These are phyloP conservation scores for Machimus atricapillus DNA, from an alignment of 2,888 invertebrate species.

Conservation along the genomic window DNA sequence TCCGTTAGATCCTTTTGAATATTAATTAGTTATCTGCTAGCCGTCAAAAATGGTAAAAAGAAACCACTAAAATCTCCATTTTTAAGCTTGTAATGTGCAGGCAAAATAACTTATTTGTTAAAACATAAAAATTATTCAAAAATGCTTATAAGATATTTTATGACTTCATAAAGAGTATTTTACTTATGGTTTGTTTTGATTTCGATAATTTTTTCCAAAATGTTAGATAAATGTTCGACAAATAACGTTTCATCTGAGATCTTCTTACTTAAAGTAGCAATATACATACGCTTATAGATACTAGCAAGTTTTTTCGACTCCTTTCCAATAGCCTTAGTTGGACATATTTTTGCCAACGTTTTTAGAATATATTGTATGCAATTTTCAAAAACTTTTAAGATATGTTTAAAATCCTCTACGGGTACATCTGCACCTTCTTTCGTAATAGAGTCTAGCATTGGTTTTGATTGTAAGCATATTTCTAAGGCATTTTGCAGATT, in stretches of 20 bases:
- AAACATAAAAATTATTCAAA: constrained; percentile 8
- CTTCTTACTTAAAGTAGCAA: constrained; percentile 59
- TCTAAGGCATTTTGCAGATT: constrained; percentile 56
- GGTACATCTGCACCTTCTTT: constrained; percentile 8
- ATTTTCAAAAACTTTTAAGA: constrained; percentile 68
- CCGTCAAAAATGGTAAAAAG: not conserved
- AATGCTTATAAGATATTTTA: not conserved
- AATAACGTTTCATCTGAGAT: constrained; percentile 50
- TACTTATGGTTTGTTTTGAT: not conserved
- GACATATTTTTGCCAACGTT: constrained; percentile 69
- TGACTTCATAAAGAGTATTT: not conserved
- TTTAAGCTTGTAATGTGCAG: not conserved
- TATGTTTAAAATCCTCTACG: constrained; percentile 53
- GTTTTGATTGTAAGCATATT: constrained; percentile 53
- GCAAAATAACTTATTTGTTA: constrained; percentile 28
- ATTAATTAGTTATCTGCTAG: too few species aligned
- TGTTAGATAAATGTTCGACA: constrained; percentile 54
- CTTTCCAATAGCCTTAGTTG: constrained; percentile 54
- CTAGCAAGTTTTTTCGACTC: constrained; percentile 57
- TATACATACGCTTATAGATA: constrained; percentile 60
- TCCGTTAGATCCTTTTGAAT: too few species aligned
- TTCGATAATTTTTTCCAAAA: constrained; percentile 55
- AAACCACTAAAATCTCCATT: not conserved
- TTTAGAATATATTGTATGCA: constrained; percentile 73
- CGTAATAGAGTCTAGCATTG: constrained; percentile 45